Evolutionary conservation across 1,140 invertebrate species (phyloP).

Genomic region (Ladona fulva): DNA sequence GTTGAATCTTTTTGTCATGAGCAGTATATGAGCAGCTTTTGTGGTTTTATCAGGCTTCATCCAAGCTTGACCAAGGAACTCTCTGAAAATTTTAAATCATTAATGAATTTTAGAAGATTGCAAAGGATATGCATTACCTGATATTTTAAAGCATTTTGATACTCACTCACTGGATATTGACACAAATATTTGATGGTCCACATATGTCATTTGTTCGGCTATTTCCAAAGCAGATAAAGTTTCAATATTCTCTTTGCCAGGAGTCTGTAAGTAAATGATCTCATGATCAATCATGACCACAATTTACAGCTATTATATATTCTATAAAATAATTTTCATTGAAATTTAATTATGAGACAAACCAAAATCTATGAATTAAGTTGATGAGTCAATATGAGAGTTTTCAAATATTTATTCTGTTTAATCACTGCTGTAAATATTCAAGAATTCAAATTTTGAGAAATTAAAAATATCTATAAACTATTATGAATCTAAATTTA

Average conservation of each 20-base stretch:
- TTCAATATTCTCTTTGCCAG: constrained; percentile 77
- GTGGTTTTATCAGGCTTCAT: constrained; percentile 79
- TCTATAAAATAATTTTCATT: too few relatives aligned
- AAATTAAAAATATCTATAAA: background rate
- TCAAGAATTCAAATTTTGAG: background rate
- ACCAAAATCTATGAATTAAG: background rate
- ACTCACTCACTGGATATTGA: constrained; percentile 85
- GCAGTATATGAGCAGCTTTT: constrained; percentile 74
- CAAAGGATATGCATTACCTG: background rate
- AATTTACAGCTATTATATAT: background rate
- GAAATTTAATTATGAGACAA: too few relatives aligned
- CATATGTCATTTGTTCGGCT: constrained; percentile 87
- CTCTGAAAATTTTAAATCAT: constrained; percentile 45
- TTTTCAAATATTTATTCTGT: background rate
- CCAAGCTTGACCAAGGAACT: constrained; percentile 87
- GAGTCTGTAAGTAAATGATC: constrained; percentile 45
- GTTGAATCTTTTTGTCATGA: constrained; percentile 88
- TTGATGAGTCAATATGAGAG: background rate
- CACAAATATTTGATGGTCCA: constrained; percentile 89
- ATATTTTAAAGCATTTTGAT: constrained; percentile 11
- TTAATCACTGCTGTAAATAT: background rate
- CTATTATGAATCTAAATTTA: background rate
- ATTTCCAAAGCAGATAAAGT: constrained; percentile 83
- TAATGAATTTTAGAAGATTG: background rate
- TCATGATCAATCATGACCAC: constrained; percentile 7